Percentiles rank a stretch among this genome's conserved stretches.
These are phyloP conservation scores for Pelobates cultripes DNA, from an alignment of 2,797 vertebrate genomes.

Conservation along the genomic window DNA sequence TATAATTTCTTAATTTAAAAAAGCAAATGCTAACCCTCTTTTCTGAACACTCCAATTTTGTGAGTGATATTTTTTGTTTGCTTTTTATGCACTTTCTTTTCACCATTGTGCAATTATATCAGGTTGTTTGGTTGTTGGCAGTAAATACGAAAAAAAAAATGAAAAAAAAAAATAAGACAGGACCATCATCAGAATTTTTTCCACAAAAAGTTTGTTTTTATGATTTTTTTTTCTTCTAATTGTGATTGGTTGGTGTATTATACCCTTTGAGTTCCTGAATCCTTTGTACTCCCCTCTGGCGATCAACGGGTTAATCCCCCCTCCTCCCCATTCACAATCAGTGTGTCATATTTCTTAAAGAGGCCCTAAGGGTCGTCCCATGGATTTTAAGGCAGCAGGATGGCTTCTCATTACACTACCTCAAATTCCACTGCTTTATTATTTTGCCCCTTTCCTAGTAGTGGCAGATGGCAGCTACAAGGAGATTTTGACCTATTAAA, in stretches of 20 bases:
- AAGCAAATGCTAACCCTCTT: too few relatives aligned
- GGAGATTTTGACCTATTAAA: constrained; percentile 54
- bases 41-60: too few relatives aligned
- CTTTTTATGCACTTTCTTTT: too few relatives aligned
- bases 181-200: too few relatives aligned
- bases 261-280: not conserved
- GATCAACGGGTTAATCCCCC: not conserved
- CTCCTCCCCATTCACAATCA: not conserved
- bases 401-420: constrained; percentile 36
- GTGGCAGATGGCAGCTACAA: constrained; percentile 62
- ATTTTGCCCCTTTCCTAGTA: constrained; percentile 32
- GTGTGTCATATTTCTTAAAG: constrained; percentile 13
- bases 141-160: too few relatives aligned
- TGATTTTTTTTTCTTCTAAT: too few relatives aligned
- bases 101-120: too few relatives aligned
- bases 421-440: constrained; percentile 49
- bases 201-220: too few relatives aligned
- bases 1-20: too few relatives aligned
- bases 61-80: too few relatives aligned
- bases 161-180: too few relatives aligned
- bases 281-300: not conserved
- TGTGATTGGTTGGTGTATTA: not conserved
- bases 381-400: constrained; percentile 18
- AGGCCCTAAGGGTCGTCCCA: constrained; percentile 38
- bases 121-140: too few relatives aligned